phyloP scores from a whole-genome alignment of 1,140 invertebrate genomes.

The Ridgeia piscesae region DNA sequence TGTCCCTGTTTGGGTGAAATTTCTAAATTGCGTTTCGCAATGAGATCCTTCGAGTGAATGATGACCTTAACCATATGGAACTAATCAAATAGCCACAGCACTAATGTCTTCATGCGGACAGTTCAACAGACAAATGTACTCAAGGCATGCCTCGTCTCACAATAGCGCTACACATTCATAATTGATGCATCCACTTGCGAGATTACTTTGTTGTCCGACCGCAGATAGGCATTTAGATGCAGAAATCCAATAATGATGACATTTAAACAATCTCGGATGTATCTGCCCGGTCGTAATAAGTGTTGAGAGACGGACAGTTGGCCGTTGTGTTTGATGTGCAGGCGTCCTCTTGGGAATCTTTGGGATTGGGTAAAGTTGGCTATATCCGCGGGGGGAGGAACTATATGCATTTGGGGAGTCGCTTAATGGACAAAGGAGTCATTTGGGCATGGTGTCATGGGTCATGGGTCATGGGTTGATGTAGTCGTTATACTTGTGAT shows the following conservation, averaged over 20 bases:
- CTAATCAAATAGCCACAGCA: neutral
- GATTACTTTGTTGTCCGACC: neutral
- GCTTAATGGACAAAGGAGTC: neutral
- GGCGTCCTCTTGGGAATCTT: neutral
- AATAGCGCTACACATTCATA: conserved; percentile 19
- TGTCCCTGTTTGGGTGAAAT: no score
- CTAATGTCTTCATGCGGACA: neutral
- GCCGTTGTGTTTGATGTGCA: neutral
- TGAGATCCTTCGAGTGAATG: no score
- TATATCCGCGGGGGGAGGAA: neutral
- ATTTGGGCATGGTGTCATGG: neutral
- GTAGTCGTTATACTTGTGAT: neutral
- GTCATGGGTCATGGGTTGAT: neutral
- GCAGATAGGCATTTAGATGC: neutral
- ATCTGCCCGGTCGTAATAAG: neutral
- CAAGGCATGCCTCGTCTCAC: neutral
- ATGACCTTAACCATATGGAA: neutral
- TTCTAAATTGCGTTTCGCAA: no score
- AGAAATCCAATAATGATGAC: neutral
- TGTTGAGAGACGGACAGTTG: neutral
- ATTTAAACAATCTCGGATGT: neutral
- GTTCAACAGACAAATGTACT: neutral
- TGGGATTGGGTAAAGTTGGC: neutral
- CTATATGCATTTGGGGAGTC: neutral
- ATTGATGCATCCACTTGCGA: neutral